A percentile compares a stretch with the other conserved stretches of the same genome.
phyloP scores from a whole-genome alignment of 1,140 invertebrate genomes.

The Euura saliciscinereae region DNA sequence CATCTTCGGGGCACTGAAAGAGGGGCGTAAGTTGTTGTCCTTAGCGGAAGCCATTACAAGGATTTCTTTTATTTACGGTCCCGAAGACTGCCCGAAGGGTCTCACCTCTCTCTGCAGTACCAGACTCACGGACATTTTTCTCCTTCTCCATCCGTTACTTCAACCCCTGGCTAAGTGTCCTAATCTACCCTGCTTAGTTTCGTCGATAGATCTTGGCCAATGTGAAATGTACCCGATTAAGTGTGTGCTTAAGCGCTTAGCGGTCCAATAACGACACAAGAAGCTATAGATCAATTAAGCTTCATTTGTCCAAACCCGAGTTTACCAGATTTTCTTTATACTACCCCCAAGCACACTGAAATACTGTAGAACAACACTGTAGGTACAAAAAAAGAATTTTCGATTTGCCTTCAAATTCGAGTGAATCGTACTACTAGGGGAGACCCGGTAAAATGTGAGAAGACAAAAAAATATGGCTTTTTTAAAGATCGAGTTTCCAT shows the following conservation, averaged over 20 bases:
- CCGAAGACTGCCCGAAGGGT: conserved; percentile 41
- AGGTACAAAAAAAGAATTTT: too few species aligned
- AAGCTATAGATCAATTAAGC: conserved; percentile 59
- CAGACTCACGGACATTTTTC: conserved; percentile 9
- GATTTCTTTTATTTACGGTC: conserved; percentile 61
- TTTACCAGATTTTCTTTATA: neutral
- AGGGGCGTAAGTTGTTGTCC: conserved; percentile 29
- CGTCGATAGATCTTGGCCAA: conserved; percentile 45
- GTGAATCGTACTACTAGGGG: too few species aligned
- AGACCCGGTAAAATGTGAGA: too few species aligned
- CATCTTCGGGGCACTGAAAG: conserved; percentile 28
- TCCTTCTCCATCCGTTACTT: conserved; percentile 10
- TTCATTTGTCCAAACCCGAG: neutral
- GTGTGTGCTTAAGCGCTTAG: neutral
- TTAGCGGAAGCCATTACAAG: conserved; percentile 56
- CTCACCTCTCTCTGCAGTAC: neutral
- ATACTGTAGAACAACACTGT: too few species aligned
- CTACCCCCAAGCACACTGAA: too few species aligned
- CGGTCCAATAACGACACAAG: conserved; percentile 38
- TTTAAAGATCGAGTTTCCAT: too few species aligned
- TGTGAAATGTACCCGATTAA: conserved; percentile 26
- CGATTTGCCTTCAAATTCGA: too few species aligned
- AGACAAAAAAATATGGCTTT: too few species aligned
- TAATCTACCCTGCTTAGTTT: conserved; percentile 44
- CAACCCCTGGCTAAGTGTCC: conserved; percentile 42